Evolutionary conservation across 2,888 invertebrate genomes (phyloP), one percentile per base, ranked within the genome.

Genomic region (Epicampocera succincta): DNA sequence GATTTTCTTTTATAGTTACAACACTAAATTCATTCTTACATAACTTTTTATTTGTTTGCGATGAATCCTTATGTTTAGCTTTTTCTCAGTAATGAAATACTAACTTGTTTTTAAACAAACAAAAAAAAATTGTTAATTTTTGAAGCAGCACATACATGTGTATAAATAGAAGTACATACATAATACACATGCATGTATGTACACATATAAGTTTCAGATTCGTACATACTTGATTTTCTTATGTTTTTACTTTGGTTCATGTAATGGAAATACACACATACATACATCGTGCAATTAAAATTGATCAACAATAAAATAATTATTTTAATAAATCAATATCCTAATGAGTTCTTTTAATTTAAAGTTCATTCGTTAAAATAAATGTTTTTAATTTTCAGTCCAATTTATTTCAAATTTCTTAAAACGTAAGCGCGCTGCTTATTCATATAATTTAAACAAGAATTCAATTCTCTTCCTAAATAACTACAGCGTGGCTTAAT

Each of bases 391-490:
- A 33, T 52, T 69, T 74, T 84, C 83, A 81, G 79, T 85, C 60
- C 76, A 78, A 83, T 66, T 75, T 13, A 25, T 15, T 42, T 44
- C 58, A 38, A 29, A 54, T 76, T 56, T 58, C 17, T 11, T 40
- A 61, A 11, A 33, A 17, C 21, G 25, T 40, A 38, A 54, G 33
- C 44, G 21, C 9, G 25, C 6, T 46, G 9, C n/a, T 11, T 46
- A 65, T 78, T 72, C 5, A 42, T 68, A 65, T 42, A 73, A 40
- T 72, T 72, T 84, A 80, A 80, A 81, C 79, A 83, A 83, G 56
- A 84, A 83, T 83, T 85, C 83, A 21, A 71, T 66, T 80, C 71
- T 74, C 73, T 54, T 65, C 46, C 73, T 78, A 82, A 71, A 74
- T 74, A 74, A 40, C 48, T 58, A 65, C 42, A 71, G 33, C 46